Percentiles rank a stretch among this genome's conserved stretches.
phyloP scores from a whole-genome alignment of 2,888 invertebrate genomes.

The Homarus gammarus region DNA sequence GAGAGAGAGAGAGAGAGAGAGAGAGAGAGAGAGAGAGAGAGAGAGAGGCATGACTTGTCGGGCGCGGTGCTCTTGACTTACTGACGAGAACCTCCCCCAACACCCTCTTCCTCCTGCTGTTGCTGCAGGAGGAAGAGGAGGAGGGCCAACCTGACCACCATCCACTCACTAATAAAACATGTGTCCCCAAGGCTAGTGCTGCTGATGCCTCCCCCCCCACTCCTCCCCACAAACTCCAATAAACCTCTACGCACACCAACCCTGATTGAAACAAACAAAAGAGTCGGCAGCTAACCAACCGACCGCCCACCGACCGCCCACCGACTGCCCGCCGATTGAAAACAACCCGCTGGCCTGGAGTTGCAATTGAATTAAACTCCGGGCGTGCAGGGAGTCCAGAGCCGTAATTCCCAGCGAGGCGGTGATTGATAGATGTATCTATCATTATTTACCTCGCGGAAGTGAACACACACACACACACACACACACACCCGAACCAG shows the following conservation, averaged over 20 bases:
- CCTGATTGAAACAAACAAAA: constrained; percentile 28
- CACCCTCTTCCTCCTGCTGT: too few species aligned
- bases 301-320: background rate
- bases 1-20: background rate
- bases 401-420: constrained; percentile 19
- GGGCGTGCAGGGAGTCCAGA: background rate
- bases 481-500: too few species aligned
- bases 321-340: background rate
- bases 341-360: background rate
- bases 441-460: constrained; percentile 29
- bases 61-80: too few species aligned
- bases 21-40: background rate
- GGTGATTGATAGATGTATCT: constrained; percentile 39
- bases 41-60: too few species aligned
- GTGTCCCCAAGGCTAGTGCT: background rate
- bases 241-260: background rate
- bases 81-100: too few species aligned
- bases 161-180: too few species aligned
- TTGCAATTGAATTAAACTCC: constrained; percentile 39
- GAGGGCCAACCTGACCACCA: too few species aligned
- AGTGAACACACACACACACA: background rate
- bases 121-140: too few species aligned
- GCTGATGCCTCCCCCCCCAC: background rate
- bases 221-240: background rate
- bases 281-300: constrained; percentile 10